Evolutionary conservation across 2,888 invertebrate species (phyloP), one percentile per base, ranked within the genome.

Genomic region (Odontomyia ornata): DNA sequence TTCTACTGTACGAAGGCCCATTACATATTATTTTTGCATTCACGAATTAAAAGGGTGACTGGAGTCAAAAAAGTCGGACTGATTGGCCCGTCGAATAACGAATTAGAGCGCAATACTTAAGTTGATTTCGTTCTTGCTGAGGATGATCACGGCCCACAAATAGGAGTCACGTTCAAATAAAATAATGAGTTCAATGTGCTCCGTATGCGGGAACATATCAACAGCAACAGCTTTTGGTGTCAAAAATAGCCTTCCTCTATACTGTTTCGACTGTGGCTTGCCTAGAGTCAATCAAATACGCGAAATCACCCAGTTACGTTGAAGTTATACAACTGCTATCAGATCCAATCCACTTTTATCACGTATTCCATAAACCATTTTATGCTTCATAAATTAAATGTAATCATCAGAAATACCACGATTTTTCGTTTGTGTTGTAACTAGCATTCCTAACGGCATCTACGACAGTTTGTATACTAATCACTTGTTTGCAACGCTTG

Each of bases 201-300:
- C 91, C 0, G 99, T 99, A 82, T 95, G 91, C 0, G 99, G 99
- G 87, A 99, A 99, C 92, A 99, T 92, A 84, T 99, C 99, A 0
- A 99, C 95, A 0, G 97, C 94, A 7, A 95, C 89, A 0, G 97
- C 96, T 79, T 90, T 89, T 0, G 92, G 90, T 0, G 97, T 95
- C 62, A 92, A 88, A 85, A 99, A 96, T 0, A 97, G 95, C 28
- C 91, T 91, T 0, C 95, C 97, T 18, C 90, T 89, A 82, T 95
- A 91, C 2, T 93, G 93, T 87, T 97, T 97, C 0, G 97, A 96
- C 56, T 90, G 88, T 0, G 94, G 93, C 64, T 97, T 90, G 0
- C 94, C 91, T 13, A 99, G 88, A 85, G 97, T 96, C 76, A 93
- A 88, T 86, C 97, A 93, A 88, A 97, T 97, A 83, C 92, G 93